Conservation (phyloP, 2,888 invertebrate genomes). For the Meteorus cinctellus region DNA sequence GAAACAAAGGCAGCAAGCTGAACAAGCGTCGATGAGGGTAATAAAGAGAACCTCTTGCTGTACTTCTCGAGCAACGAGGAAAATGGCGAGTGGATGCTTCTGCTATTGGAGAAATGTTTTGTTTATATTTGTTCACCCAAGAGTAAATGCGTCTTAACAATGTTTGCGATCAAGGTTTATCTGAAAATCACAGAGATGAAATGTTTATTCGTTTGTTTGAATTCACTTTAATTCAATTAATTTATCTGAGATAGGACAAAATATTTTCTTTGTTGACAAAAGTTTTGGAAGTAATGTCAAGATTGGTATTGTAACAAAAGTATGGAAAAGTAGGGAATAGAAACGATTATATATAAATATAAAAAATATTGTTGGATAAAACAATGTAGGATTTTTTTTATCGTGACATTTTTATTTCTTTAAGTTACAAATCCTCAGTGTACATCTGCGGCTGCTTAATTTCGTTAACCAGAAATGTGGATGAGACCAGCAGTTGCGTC, state of each 20-base stretch:
- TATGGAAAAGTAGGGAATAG: neutral
- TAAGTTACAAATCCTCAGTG: neutral
- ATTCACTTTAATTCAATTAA: neutral
- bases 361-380: neutral
- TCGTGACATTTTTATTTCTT: neutral
- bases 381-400: neutral
- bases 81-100: constrained; percentile 4
- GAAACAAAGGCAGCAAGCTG: constrained; percentile 5
- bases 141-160: neutral
- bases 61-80: neutral
- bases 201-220: neutral
- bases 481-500: no score
- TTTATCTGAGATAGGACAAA: neutral
- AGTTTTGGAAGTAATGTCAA: neutral
- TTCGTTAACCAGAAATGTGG: no score
- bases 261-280: neutral
- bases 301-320: neutral
- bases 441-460: no score
- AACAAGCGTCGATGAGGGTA: constrained; percentile 19
- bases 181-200: neutral
- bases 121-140: constrained; percentile 5
- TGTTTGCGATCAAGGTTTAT: neutral
- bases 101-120: neutral
- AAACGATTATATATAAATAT: neutral
- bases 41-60: constrained; percentile 7